Percentiles rank a stretch among this genome's conserved stretches.
Conservation (phyloP, 2,797 vertebrate species). For the Falco novaeseelandiae region DNA sequence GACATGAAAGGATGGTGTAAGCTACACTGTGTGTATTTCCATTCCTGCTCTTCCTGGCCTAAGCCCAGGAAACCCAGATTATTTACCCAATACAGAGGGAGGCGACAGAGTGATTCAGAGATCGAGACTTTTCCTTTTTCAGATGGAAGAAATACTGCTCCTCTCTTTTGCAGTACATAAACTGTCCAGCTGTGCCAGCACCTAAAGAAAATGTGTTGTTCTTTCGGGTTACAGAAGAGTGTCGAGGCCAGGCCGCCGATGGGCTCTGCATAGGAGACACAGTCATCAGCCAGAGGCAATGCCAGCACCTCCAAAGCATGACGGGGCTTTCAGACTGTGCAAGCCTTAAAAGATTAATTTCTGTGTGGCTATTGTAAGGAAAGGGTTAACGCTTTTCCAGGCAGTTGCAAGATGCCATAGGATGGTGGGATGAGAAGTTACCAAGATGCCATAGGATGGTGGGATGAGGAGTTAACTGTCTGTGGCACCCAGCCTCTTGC, state of each 20-base stretch:
- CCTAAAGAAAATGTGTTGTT: not conserved
- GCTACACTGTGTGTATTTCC: not conserved
- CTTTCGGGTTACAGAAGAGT: not conserved
- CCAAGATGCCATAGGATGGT: not conserved
- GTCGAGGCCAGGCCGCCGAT: not conserved
- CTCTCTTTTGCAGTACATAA: not conserved
- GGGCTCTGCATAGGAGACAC: not conserved
- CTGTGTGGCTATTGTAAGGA: not conserved
- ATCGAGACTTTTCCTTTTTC: not conserved
- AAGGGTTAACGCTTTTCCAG: not conserved
- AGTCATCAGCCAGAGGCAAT: not conserved
- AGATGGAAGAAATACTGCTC: not conserved
- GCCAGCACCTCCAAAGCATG: not conserved
- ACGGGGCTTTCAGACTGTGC: not conserved
- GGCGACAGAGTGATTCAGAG: not conserved
- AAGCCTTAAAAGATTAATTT: not conserved
- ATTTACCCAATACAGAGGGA: not conserved
- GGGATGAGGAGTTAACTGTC: not conserved
- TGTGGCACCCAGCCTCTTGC: not conserved
- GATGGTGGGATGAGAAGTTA: not conserved
- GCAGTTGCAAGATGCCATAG: not conserved
- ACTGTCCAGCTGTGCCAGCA: not conserved
- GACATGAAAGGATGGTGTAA: not conserved
- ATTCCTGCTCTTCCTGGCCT: not conserved
- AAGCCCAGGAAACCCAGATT: not conserved